Evolutionary conservation across 2,888 invertebrate genomes (phyloP).

Genomic region (Cataglyphis livida): DNA sequence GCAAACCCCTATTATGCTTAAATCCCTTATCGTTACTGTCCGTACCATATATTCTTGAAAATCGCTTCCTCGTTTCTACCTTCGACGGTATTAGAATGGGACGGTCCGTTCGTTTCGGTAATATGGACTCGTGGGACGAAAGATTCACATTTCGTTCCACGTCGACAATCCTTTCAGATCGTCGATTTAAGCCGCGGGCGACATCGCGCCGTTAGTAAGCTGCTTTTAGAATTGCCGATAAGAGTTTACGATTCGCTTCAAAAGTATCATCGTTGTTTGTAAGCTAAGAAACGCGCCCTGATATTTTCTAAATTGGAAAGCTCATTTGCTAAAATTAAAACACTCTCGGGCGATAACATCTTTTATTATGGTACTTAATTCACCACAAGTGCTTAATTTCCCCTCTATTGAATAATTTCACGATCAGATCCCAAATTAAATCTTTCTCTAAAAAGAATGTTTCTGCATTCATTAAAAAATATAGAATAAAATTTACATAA

Average conservation of each 20-base stretch:
- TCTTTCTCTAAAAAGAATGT: not conserved
- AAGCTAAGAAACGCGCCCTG: slow-evolving; percentile 4
- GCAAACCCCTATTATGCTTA: slow-evolving; percentile 78
- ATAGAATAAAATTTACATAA: not conserved
- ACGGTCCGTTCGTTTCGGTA: slow-evolving; percentile 61
- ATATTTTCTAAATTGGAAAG: slow-evolving; percentile 20
- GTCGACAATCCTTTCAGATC: slow-evolving; percentile 51
- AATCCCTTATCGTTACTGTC: slow-evolving; percentile 79
- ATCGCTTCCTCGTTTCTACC: slow-evolving; percentile 70
- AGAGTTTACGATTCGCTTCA: slow-evolving; percentile 64
- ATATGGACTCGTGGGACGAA: slow-evolving; percentile 55
- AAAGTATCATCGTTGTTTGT: slow-evolving; percentile 61
- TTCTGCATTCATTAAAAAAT: not conserved
- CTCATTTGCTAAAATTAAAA: slow-evolving; percentile 29
- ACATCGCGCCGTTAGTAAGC: slow-evolving; percentile 58
- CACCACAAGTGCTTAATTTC: not conserved
- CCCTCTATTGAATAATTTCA: not conserved
- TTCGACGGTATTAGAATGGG: slow-evolving; percentile 59
- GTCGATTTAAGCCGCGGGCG: slow-evolving; percentile 57
- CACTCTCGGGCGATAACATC: slow-evolving; percentile 6
- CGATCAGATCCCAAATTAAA: slow-evolving; percentile 1
- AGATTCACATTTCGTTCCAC: slow-evolving; percentile 23
- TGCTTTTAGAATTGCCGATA: slow-evolving; percentile 59
- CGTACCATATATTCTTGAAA: slow-evolving; percentile 76
- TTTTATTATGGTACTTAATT: slow-evolving; percentile 17